Evolutionary conservation across 1,140 invertebrate genomes (phyloP).

Genomic region (Leptopilina boulardi): DNA sequence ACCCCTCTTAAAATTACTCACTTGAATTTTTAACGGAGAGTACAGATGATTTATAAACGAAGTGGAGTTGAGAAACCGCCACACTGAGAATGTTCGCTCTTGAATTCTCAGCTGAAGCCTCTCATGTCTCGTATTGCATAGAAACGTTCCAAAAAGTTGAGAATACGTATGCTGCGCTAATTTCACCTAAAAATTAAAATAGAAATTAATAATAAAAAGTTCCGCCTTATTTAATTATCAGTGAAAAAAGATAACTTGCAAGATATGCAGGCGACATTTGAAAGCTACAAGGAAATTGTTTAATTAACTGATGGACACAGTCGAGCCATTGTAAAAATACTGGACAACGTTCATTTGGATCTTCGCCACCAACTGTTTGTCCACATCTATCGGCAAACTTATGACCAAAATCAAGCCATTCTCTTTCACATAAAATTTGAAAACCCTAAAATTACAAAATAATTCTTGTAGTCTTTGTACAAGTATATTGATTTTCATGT

Average conservation of each 20-base stretch:
- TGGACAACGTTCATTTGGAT: conserved; percentile 94
- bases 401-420: conserved; percentile 98
- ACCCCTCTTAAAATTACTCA: conserved; percentile 47
- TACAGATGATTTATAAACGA: conserved; percentile 93
- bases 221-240: conserved; percentile 22
- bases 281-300: conserved; percentile 94
- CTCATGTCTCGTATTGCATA: conserved; percentile 92
- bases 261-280: conserved; percentile 96
- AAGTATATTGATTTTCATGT: not conserved
- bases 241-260: conserved; percentile 77
- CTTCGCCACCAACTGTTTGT: conserved; percentile 87
- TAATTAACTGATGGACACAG: conserved; percentile 93
- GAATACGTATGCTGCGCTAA: conserved; percentile 96
- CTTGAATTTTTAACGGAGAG: conserved; percentile 76
- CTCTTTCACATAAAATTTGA: conserved; percentile 92
- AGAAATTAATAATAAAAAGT: conserved; percentile 15
- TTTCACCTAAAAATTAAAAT: conserved; percentile 85
- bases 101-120: conserved; percentile 81
- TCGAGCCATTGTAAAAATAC: conserved; percentile 99
- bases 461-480: too few relatives aligned
- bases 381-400: conserved; percentile 98
- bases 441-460: conserved; percentile 84
- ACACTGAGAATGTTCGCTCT: conserved; percentile 89
- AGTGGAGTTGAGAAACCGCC: conserved; percentile 87
- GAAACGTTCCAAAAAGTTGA: conserved; percentile 97